A percentile compares a stretch with the other conserved stretches of the same genome.
phyloP scores from a whole-genome alignment of 64 coral and sea anemone genomes.

The Montipora foliosa region DNA sequence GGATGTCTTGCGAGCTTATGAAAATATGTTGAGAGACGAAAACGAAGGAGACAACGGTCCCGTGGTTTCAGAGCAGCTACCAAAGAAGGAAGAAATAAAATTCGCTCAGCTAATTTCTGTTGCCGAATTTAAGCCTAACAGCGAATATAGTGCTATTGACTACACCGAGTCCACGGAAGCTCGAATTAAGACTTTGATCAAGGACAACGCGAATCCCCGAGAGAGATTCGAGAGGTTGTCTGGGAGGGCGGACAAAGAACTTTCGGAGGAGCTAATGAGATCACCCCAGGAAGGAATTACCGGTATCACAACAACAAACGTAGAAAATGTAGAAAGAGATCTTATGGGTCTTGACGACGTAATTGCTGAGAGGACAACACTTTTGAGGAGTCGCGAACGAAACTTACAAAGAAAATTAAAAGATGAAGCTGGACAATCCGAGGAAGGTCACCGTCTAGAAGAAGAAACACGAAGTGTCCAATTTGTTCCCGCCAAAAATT shows the following conservation, averaged over 20 bases:
- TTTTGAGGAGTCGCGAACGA: constrained; percentile 57
- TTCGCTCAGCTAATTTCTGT: background rate
- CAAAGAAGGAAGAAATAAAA: constrained; percentile 16
- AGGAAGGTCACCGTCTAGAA: background rate
- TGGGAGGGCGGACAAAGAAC: background rate
- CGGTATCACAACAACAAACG: constrained; percentile 25
- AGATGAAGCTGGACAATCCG: background rate
- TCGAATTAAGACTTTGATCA: background rate
- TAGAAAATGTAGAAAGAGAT: background rate
- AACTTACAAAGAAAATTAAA: constrained; percentile 9
- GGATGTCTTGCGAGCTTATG: constrained; percentile 20
- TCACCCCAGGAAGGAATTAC: constrained; percentile 28
- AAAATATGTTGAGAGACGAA: background rate
- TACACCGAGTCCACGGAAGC: background rate
- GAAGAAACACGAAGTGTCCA: background rate
- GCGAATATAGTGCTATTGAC: background rate
- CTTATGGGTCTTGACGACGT: constrained; percentile 11
- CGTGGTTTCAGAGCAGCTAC: background rate
- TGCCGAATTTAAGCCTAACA: background rate
- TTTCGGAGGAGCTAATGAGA: constrained; percentile 16
- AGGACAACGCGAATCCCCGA: background rate
- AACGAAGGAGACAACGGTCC: background rate
- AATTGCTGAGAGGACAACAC: constrained; percentile 6
- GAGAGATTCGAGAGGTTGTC: background rate
- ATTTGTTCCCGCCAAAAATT: background rate